Evolutionary conservation across 2,113 vertebrate genomes (phyloP).

Genomic region (Malaclemys terrapin): DNA sequence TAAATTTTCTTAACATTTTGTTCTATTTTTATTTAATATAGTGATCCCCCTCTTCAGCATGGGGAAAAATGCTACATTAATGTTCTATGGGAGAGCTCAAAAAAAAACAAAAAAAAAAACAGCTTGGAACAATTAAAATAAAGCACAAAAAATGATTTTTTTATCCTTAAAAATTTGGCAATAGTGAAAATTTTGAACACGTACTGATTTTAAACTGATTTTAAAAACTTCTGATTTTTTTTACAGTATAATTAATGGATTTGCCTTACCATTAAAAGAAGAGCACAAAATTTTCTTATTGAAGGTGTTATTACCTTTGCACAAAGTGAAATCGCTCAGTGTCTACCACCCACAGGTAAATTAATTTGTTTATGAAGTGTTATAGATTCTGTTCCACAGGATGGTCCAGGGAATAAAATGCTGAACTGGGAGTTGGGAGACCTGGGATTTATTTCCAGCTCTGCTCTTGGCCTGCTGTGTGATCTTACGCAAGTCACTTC

Average conservation of each 20-base stretch:
- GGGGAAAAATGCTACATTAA: neutral
- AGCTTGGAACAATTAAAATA: neutral
- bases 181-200: neutral
- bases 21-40: neutral
- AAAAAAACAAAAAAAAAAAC: neutral
- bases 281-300: constrained; percentile 99
- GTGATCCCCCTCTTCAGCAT: neutral
- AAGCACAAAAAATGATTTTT: neutral
- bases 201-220: constrained; percentile 8
- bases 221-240: constrained; percentile 7
- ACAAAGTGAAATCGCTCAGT: constrained; percentile 99
- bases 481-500: neutral
- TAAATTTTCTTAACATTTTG: neutral
- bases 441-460: neutral
- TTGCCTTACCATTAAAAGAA: constrained; percentile 99
- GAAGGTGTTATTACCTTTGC: constrained; percentile 97
- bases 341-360: constrained; percentile 98
- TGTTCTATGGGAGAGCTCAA: neutral
- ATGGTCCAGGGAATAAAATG: neutral
- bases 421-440: neutral
- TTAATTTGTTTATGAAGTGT: rapidly evolving
- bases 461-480: neutral
- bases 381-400: neutral
- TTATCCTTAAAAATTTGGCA: neutral
- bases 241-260: constrained; percentile 97